Evolutionary conservation across 2,888 invertebrate species (phyloP).

Genomic region (Agrypnus murinus): DNA sequence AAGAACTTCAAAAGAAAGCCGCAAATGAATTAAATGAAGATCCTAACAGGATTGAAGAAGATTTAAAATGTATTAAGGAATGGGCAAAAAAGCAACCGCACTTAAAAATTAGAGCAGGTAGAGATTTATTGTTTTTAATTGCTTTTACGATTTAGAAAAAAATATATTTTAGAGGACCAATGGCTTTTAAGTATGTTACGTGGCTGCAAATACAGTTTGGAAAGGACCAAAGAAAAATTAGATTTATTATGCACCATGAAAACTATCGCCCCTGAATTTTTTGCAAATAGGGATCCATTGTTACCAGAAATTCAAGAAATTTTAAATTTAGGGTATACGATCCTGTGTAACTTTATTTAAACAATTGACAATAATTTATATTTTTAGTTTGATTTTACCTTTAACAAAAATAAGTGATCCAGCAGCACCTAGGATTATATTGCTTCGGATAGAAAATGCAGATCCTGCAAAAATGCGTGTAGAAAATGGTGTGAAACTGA

Average conservation of each 20-base stretch:
- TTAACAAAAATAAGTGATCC: slow-evolving; percentile 16
- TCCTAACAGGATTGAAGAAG: slow-evolving; percentile 70
- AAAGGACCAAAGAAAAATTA: slow-evolving; percentile 74
- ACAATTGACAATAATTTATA: neutral
- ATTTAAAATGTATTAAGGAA: slow-evolving; percentile 73
- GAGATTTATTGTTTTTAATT: no score
- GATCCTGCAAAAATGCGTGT: neutral
- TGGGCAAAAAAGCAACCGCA: slow-evolving; percentile 77
- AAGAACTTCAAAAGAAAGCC: slow-evolving; percentile 73
- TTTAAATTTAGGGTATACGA: slow-evolving; percentile 68
- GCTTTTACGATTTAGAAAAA: no score
- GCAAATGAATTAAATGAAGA: slow-evolving; percentile 74
- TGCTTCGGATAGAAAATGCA: neutral
- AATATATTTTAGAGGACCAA: slow-evolving; percentile 7
- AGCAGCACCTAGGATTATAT: slow-evolving; percentile 14
- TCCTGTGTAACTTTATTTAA: neutral
- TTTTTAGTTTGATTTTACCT: slow-evolving; percentile 15
- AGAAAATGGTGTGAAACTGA: slow-evolving; percentile 56
- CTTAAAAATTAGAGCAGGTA: slow-evolving; percentile 75
- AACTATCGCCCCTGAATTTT: slow-evolving; percentile 76
- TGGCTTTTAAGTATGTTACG: slow-evolving; percentile 71
- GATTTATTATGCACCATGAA: slow-evolving; percentile 77
- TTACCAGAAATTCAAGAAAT: slow-evolving; percentile 62
- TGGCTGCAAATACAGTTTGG: slow-evolving; percentile 75
- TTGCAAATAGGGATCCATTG: slow-evolving; percentile 72